Base-by-base conservation (phyloP, 2,888 invertebrate species). In the Lycaena phlaeas region DNA sequence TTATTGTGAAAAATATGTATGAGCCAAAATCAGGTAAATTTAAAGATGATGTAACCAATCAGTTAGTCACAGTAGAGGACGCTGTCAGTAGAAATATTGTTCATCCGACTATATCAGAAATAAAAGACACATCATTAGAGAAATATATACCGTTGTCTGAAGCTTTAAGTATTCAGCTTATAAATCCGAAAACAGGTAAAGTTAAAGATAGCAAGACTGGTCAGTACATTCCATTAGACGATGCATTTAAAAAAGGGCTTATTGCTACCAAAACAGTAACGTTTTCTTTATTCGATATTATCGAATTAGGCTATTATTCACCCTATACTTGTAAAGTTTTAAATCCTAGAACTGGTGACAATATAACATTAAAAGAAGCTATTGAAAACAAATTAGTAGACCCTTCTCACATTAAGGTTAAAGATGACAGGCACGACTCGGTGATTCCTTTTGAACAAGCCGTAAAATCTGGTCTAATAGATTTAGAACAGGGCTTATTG, bases 21-120 rank as follows among this genome's bases (percentile, higher is more conserved):
- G 89, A 92, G 64, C 82, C 90, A 0, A 84, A 88, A 56, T 86
- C 88, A 1, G 92, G 92, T 6, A 89, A 87, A 65, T 88, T 95
- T 27, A 87, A 81, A 52, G 94, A 95, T 67, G 88, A 88, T 14
- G 77, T 92, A 47, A 90, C 92, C 25, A 87, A 90, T 55, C 90
- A 92, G 66, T 75, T 88, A 50, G 84, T 95, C 1, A 87, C 89
- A 51, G 86, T 96, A 12, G 87, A 89, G 38, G 93, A 94, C 59
- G 92, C 94, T 2, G 89, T 95, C 36, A 88, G 90, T 50, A 87
- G 92, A 56, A 91, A 92, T 53, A 89, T 95, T 47, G 87, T 96
- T 17, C 93, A 95, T 70, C 90, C 93, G 1, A 90, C 90, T 46
- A 92, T 94, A 51, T 92, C 93, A 3, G 88, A 92, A 68, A 90